These are phyloP conservation scores for Nesidiocoris tenuis DNA, from an alignment of 2,888 invertebrate species.

Conservation along the genomic window DNA sequence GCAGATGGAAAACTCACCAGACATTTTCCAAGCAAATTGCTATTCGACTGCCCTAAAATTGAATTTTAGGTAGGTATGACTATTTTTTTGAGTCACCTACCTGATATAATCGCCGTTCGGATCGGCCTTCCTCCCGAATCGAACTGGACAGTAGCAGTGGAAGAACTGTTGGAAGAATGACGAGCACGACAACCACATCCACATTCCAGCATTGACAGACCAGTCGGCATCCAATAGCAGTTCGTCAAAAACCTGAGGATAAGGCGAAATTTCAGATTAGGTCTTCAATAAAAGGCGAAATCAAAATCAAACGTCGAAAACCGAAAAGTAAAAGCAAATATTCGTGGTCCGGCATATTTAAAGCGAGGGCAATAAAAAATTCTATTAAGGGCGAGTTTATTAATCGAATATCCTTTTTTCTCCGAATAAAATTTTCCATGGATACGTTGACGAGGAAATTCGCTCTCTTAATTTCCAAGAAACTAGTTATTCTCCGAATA, in stretches of 20 bases:
- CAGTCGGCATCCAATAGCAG: slow-evolving; percentile 79
- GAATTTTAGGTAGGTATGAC: too few species aligned
- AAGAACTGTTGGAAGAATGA: slow-evolving; percentile 87
- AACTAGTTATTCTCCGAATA: too few species aligned
- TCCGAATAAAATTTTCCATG: too few species aligned
- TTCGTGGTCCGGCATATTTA: background rate
- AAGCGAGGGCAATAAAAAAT: too few species aligned
- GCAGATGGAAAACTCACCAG: too few species aligned
- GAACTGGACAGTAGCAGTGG: slow-evolving; percentile 80
- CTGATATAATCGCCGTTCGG: slow-evolving; percentile 86
- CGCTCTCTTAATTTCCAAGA: too few species aligned
- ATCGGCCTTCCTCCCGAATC: slow-evolving; percentile 79
- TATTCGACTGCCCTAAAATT: too few species aligned
- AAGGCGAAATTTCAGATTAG: background rate
- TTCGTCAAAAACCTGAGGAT: slow-evolving; percentile 74
- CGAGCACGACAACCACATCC: slow-evolving; percentile 87
- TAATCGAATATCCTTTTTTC: too few species aligned
- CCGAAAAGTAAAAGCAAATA: too few species aligned
- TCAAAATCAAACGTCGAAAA: background rate
- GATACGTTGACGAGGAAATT: too few species aligned
- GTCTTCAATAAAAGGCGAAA: background rate
- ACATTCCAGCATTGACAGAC: slow-evolving; percentile 85
- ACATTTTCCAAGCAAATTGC: too few species aligned
- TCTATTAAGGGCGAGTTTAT: too few species aligned
- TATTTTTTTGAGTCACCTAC: slow-evolving; percentile 55